Percentiles rank a stretch among this genome's conserved stretches.
Evolutionary conservation across 1,140 invertebrate genomes (phyloP).

Genomic region (Gonatopus flavifemur): DNA sequence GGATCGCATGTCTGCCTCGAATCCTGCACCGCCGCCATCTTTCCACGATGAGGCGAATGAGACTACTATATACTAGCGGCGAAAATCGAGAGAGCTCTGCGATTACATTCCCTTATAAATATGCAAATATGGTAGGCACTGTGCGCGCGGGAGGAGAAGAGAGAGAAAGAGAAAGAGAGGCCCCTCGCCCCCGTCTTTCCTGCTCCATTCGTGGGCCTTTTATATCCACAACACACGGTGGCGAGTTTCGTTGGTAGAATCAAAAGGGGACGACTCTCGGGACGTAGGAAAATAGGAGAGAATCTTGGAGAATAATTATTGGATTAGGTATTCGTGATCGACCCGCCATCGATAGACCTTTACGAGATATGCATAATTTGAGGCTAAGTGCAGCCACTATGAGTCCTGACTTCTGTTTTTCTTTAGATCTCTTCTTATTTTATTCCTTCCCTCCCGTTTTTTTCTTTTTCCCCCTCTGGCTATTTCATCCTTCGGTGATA

Average conservation of each 20-base stretch:
- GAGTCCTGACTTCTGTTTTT: background rate
- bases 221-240: too few species aligned
- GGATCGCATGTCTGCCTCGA: slow-evolving; percentile 50
- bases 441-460: background rate
- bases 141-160: background rate
- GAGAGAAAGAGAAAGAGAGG: slow-evolving; percentile 12
- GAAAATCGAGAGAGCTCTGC: slow-evolving; percentile 47
- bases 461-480: background rate
- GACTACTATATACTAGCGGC: too few species aligned
- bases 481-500: too few species aligned
- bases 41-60: slow-evolving; percentile 26
- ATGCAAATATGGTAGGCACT: slow-evolving; percentile 44
- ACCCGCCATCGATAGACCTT: slow-evolving; percentile 19
- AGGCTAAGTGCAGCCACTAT: background rate
- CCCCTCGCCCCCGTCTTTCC: background rate
- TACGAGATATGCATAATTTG: slow-evolving; percentile 9
- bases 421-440: too few species aligned
- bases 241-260: background rate
- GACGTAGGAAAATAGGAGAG: slow-evolving; percentile 37
- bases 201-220: too few species aligned
- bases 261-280: slow-evolving; percentile 9
- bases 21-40: slow-evolving; percentile 51
- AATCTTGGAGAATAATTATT: slow-evolving; percentile 46
- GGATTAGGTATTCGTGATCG: slow-evolving; percentile 45
- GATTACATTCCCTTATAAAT: slow-evolving; percentile 55